phyloP scores from a whole-genome alignment of 2,797 vertebrate genomes.

The Coregonus suidteri region DNA sequence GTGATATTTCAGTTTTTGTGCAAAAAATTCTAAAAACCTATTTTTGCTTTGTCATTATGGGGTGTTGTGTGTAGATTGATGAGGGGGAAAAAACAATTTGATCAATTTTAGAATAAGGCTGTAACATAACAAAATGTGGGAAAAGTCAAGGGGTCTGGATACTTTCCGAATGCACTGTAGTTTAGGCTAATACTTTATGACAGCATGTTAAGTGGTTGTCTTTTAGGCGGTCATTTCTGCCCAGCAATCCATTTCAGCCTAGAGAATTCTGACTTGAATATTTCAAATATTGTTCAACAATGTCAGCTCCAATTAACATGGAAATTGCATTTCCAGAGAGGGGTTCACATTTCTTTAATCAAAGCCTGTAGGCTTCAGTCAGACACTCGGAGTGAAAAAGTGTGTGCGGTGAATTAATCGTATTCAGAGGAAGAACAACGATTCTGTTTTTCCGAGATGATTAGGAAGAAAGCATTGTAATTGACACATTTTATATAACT shows the following conservation, averaged over 20 bases:
- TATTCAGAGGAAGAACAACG: not conserved
- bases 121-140: too few relatives aligned
- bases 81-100: too few relatives aligned
- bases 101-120: too few relatives aligned
- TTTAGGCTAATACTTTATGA: not conserved
- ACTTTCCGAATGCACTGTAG: too few relatives aligned
- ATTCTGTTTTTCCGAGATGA: not conserved
- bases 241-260: not conserved
- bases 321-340: not conserved
- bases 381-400: not conserved
- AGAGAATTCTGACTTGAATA: constrained; percentile 7
- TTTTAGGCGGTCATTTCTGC: not conserved
- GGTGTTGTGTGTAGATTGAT: too few relatives aligned
- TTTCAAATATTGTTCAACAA: constrained; percentile 1
- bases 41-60: too few relatives aligned
- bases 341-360: not conserved
- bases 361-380: not conserved
- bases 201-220: not conserved
- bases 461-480: not conserved
- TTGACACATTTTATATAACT: not conserved
- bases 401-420: not conserved
- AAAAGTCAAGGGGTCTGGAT: too few relatives aligned
- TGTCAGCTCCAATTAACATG: constrained; percentile 12
- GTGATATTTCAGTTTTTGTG: too few relatives aligned
- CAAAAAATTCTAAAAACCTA: too few relatives aligned